Evolutionary conservation across 2,888 invertebrate genomes (phyloP).

Genomic region (Harmothoe impar): DNA sequence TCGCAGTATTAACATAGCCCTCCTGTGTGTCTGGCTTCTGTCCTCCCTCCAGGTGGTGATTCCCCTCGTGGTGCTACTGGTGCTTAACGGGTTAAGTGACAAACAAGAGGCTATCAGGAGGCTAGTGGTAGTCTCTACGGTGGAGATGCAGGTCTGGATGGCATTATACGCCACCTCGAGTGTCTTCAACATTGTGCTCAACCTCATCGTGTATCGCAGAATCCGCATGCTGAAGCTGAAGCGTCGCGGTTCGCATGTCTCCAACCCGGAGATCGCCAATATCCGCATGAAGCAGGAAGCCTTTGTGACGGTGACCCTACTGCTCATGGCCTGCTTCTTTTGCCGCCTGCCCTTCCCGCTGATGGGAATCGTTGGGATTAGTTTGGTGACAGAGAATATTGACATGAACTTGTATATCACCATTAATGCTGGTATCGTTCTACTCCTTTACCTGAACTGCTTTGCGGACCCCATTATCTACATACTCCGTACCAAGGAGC

Average conservation of each 20-base stretch:
- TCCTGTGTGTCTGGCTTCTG: constrained; percentile 67
- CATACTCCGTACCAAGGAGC: constrained; percentile 67
- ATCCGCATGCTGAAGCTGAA: constrained; percentile 66
- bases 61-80: constrained; percentile 65
- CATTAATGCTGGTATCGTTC: constrained; percentile 65
- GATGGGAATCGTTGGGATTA: constrained; percentile 64
- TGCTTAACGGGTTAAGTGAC: constrained; percentile 59
- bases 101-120: constrained; percentile 48
- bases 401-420: background rate
- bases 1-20: background rate
- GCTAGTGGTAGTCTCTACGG: constrained; percentile 63
- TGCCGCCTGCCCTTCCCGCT: constrained; percentile 70
- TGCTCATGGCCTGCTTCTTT: constrained; percentile 67
- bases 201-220: constrained; percentile 65
- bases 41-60: constrained; percentile 69
- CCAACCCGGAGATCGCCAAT: constrained; percentile 63
- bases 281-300: constrained; percentile 70
- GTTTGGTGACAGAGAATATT: background rate
- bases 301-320: constrained; percentile 68
- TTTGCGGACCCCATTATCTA: constrained; percentile 70
- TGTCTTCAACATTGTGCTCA: constrained; percentile 66
- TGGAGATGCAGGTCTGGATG: constrained; percentile 71
- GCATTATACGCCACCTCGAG: constrained; percentile 65
- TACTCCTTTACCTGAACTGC: constrained; percentile 70
- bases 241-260: constrained; percentile 31